Conservation (phyloP, 2,113 vertebrate species). For the Labeo rohita region DNA sequence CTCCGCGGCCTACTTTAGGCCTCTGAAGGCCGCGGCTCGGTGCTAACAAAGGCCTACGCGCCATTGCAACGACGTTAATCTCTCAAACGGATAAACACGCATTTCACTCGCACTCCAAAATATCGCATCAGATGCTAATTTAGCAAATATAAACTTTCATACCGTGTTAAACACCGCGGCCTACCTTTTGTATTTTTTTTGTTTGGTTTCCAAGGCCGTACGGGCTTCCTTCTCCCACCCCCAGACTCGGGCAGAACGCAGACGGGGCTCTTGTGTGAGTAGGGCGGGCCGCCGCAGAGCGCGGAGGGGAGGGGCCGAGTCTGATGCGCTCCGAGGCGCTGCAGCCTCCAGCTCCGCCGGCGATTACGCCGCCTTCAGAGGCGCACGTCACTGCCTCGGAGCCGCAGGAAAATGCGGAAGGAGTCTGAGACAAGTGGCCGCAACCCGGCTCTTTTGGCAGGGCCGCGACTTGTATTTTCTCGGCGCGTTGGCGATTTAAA, state of each 20-base stretch:
- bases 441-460: constrained; percentile 26
- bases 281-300: constrained; percentile 86
- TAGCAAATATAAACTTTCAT: background rate
- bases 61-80: constrained; percentile 5
- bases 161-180: background rate
- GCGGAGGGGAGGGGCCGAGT: constrained; percentile 91
- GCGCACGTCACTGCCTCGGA: constrained; percentile 90
- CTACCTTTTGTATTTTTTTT: constrained; percentile 24
- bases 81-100: constrained; percentile 14
- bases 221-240: constrained; percentile 71
- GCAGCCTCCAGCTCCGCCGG: constrained; percentile 86
- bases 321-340: constrained; percentile 66
- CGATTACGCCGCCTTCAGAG: constrained; percentile 89
- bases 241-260: constrained; percentile 82
- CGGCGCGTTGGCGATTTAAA: background rate
- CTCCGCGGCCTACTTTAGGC: constrained; percentile 55
- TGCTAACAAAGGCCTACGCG: constrained; percentile 52
- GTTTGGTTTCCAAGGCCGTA: constrained; percentile 55
- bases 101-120: background rate
- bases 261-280: constrained; percentile 83
- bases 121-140: no score
- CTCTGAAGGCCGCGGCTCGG: constrained; percentile 49
- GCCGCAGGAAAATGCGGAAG: constrained; percentile 93
- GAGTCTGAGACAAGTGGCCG: constrained; percentile 71
- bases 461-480: background rate